Evolutionary conservation across 1,140 invertebrate genomes (phyloP), one percentile per base, ranked within the genome.

Genomic region (Thaumatotibia leucotreta): DNA sequence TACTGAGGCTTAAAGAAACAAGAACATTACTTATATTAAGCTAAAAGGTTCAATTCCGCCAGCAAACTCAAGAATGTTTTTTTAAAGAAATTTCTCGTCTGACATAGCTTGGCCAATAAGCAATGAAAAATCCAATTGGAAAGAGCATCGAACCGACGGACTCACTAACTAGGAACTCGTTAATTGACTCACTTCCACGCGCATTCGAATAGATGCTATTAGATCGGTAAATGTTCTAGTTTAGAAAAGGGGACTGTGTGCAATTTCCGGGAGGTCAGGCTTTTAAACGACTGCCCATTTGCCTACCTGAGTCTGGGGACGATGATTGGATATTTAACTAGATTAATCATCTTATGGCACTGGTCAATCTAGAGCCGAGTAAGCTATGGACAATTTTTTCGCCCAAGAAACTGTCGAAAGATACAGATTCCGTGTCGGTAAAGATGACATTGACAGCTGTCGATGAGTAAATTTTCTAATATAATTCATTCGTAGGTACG

Each of bases 51-150:
- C n/a, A n/a, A n/a, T n/a, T n/a, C n/a, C n/a, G n/a, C n/a, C n/a
- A n/a, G n/a, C n/a, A n/a, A n/a, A n/a, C n/a, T n/a, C n/a, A 39
- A n/a, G 10, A 33, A 33, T 33, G 10, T 33, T 11, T 33, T 4
- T 33, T 11, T 33, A 14, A 11, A 5, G 14, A 39, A 39, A 39
- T 2, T 14, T 39, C 35, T 39, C 35, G 6, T 39, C 35, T 39
- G 14, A 10, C 33, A 39, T 39, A 11, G 20, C 10, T 23, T 11
- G 0, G 27, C 9, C 50, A 24, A 54, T 54, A 11, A 54, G 20
- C 24, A 58, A 58, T 58, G 52, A 31, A 27, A 27, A 58, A 58
- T 58, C 24, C 52, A 27, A 58, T 58, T 58, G 23, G 52, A 24
- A 24, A n/a, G 10, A 58, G 52, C 52, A 27, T 58, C 24, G 27